Base-by-base conservation (phyloP, 2,888 invertebrate genomes). In the Ophion costatus region DNA sequence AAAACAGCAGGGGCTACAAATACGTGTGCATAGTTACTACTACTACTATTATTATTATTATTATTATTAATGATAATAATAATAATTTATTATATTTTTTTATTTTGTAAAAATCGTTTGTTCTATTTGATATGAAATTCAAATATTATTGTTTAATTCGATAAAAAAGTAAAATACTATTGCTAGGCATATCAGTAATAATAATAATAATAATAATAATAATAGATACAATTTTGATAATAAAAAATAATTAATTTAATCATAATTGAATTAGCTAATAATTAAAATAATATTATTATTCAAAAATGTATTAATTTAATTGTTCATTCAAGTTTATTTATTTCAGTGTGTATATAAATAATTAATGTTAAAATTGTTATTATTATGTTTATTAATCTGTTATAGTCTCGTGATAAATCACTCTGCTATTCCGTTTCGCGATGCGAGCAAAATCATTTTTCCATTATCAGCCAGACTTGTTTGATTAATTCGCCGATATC, bases 401-500 rank as follows among this genome's bases (percentile, higher is more conserved):
- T 51, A 51, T 51, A 17, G 14, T 14, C 11, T 51, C 51, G 17
- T 51, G 5, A 51, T 51, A 11, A 74, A 64, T 29, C 29, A 24
- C 22, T 33, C 33, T 17, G 11, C 51, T 64, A 66, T 66, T 66
- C 66, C 22, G 56, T 66, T 66, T 64, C 38, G 42, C 20, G 3
- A 38, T 29, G 56, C 59, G 80, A 61, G 67, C 51, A 59, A 67
- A 74, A 75, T 51, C 67, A 56, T 75, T 61, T 74, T 69, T 56
- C 33, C 75, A 69, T 63, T 75, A 80, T 80, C 80, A 80, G 80
- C 67, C 69, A 24, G 73, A 38, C 29, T 59, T 80, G 66, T 80
- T 80, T 73, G 66, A 80, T 80, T 80, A 80, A 80, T 80, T 66
- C 57, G 14, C n/a, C 80, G 66, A 66, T 67, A 24, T 73, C 45